Conservation (phyloP, 2,797 vertebrate genomes). For the Gephyroberyx darwinii region DNA sequence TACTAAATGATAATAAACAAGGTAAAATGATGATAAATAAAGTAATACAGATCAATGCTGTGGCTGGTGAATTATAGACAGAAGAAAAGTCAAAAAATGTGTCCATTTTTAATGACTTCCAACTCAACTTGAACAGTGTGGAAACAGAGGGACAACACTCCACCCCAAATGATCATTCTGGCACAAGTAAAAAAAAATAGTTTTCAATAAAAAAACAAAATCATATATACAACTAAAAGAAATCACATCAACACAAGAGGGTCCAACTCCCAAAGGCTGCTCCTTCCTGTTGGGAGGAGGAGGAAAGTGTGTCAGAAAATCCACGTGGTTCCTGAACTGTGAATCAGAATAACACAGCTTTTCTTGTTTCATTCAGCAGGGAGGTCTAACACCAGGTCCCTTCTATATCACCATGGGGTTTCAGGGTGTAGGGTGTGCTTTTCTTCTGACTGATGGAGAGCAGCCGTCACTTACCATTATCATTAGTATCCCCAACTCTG, state of each 20-base stretch:
- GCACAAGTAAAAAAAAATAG: neutral
- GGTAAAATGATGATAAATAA: too few species aligned
- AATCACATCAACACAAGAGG: neutral
- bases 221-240: slow-evolving; percentile 5
- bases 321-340: too few species aligned
- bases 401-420: too few species aligned
- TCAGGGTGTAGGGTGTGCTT: too few species aligned
- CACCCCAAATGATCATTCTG: too few species aligned
- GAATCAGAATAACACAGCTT: too few species aligned
- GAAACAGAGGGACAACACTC: slow-evolving; percentile 13
- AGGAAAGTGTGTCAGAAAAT: too few species aligned
- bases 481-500: slow-evolving; percentile 69
- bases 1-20: neutral
- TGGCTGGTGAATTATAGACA: neutral
- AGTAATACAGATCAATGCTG: neutral
- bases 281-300: neutral
- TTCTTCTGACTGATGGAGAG: too few species aligned
- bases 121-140: slow-evolving; percentile 16
- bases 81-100: neutral
- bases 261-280: neutral
- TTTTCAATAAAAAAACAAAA: neutral
- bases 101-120: too few species aligned
- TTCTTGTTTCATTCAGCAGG: too few species aligned
- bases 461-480: neutral
- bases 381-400: too few species aligned